phyloP scores from a whole-genome alignment of 2,888 invertebrate genomes.

The Amphimallon solstitiale region DNA sequence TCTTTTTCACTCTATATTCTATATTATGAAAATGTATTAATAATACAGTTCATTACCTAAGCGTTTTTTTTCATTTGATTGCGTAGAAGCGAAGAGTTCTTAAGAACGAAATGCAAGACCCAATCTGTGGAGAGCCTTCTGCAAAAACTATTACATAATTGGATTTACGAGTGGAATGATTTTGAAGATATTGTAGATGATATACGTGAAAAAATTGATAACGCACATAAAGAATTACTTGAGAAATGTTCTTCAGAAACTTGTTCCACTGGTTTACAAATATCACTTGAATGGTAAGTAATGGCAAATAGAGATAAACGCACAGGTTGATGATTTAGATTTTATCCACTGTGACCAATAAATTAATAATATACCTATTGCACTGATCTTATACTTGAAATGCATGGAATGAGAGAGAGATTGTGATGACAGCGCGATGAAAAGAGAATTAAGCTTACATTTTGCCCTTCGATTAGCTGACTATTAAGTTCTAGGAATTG shows the following conservation, averaged over 20 bases:
- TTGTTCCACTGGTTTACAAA: slow-evolving; percentile 23
- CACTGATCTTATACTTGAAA: no score
- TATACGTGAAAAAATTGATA: slow-evolving; percentile 27
- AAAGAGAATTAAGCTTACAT: no score
- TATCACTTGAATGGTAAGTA: slow-evolving; percentile 36
- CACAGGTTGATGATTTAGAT: neutral
- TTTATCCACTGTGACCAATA: neutral
- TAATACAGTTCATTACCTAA: neutral
- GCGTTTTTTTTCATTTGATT: neutral
- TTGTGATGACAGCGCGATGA: no score
- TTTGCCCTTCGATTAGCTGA: no score
- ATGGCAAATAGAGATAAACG: neutral
- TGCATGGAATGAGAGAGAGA: no score
- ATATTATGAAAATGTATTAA: no score
- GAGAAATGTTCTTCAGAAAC: neutral
- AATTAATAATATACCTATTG: no score
- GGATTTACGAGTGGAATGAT: slow-evolving; percentile 30
- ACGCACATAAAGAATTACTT: slow-evolving; percentile 16
- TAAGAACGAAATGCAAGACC: slow-evolving; percentile 22
- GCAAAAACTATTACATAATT: slow-evolving; percentile 17
- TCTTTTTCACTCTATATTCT: no score
- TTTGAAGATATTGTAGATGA: slow-evolving; percentile 33
- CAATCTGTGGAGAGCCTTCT: slow-evolving; percentile 25
- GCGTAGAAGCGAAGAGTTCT: slow-evolving; percentile 40
- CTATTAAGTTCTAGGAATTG: no score